Evolutionary conservation across 2,113 vertebrate species (phyloP).

Genomic region (Protobothrops flavoviridis): DNA sequence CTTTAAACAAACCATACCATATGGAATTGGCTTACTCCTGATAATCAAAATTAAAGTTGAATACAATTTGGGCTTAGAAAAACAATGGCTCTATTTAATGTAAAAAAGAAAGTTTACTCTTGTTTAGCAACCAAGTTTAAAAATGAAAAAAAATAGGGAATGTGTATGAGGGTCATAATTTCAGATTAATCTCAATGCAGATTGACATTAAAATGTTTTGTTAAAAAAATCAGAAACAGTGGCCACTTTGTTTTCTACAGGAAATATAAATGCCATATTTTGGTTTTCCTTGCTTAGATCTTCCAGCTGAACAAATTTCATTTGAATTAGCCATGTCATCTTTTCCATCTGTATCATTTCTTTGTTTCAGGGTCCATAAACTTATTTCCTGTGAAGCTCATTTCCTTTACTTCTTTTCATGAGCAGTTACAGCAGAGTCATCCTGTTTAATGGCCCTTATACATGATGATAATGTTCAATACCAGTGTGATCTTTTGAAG

Average conservation of each 20-base stretch:
- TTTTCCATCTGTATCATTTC: conserved; percentile 1
- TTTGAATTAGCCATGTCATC: not conserved
- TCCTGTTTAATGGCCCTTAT: conserved; percentile 18
- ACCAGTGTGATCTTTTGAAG: conserved; percentile 4
- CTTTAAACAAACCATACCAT: not conserved
- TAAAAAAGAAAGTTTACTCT: not conserved
- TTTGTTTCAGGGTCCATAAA: conserved; percentile 22
- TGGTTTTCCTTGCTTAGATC: not conserved
- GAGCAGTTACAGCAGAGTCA: conserved; percentile 2
- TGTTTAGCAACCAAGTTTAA: not conserved
- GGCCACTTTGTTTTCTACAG: not conserved
- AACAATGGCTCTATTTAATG: not conserved
- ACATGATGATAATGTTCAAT: conserved; percentile 14
- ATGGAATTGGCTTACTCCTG: not conserved
- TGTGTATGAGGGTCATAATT: not conserved
- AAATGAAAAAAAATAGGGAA: too few species aligned
- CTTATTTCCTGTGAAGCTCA: conserved; percentile 17
- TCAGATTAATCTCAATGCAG: not conserved
- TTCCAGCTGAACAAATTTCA: not conserved
- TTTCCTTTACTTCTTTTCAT: conserved; percentile 14
- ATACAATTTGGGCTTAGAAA: too few species aligned
- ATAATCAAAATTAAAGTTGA: not conserved
- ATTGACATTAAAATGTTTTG: not conserved
- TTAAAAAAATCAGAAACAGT: not conserved
- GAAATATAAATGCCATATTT: not conserved